Conservation (phyloP, 1,140 invertebrate genomes). For the Drosophila nigromelanica region DNA sequence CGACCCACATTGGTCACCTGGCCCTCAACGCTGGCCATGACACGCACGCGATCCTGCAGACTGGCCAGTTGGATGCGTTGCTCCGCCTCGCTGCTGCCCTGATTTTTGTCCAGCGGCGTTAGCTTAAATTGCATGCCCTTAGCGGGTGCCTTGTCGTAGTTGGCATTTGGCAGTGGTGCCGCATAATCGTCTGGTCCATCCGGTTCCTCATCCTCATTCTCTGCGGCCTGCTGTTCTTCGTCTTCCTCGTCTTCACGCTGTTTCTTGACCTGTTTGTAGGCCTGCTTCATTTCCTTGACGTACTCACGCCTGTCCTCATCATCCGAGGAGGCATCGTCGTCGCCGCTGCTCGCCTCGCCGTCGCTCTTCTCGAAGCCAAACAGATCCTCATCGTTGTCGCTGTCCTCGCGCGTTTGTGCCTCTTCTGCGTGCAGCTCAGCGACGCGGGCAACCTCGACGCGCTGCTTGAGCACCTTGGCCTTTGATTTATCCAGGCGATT, state of each 20-base stretch:
- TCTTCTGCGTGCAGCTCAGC: slow-evolving; percentile 82
- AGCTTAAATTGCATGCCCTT: slow-evolving; percentile 53
- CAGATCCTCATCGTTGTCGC: slow-evolving; percentile 84
- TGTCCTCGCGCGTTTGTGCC: slow-evolving; percentile 73
- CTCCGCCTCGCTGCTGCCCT: slow-evolving; percentile 43
- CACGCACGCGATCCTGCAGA: slow-evolving; percentile 88
- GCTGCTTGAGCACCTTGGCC: slow-evolving; percentile 86
- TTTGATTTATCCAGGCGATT: slow-evolving; percentile 90
- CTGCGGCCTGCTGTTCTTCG: slow-evolving; percentile 24
- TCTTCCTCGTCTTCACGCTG: slow-evolving; percentile 78
- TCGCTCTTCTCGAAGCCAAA: slow-evolving; percentile 78
- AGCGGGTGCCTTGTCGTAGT: background rate
- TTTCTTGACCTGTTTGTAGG: slow-evolving; percentile 86
- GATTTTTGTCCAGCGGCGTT: slow-evolving; percentile 47
- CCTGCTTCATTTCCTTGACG: slow-evolving; percentile 91
- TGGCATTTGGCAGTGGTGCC: slow-evolving; percentile 42
- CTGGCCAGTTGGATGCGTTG: slow-evolving; percentile 86
- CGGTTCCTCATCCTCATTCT: slow-evolving; percentile 30
- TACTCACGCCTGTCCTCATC: slow-evolving; percentile 93
- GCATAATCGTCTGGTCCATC: slow-evolving; percentile 33
- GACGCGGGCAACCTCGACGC: slow-evolving; percentile 74
- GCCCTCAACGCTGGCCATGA: slow-evolving; percentile 85
- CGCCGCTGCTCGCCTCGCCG: slow-evolving; percentile 49
- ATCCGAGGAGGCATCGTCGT: slow-evolving; percentile 86
- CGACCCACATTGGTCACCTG: slow-evolving; percentile 87